Evolutionary conservation across 2,888 invertebrate genomes (phyloP).

Genomic region (Drosophila paramelanica): DNA sequence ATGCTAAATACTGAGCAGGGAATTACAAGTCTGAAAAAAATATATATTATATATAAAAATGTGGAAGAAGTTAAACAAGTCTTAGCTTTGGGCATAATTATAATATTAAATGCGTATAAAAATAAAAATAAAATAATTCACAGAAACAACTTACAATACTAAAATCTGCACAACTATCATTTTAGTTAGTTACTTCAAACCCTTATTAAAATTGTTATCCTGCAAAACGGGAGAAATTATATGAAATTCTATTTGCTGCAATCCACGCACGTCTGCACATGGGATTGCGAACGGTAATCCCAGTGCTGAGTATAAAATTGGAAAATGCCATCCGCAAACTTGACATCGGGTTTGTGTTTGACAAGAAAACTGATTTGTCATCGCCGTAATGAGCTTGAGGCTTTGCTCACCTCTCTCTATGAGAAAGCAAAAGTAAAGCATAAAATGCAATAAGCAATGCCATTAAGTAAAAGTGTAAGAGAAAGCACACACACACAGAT

Average conservation of each 20-base stretch:
- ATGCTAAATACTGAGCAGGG: not conserved
- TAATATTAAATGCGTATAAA: no score
- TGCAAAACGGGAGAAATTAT: not conserved
- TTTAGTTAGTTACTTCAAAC: not conserved
- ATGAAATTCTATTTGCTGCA: conserved; percentile 21
- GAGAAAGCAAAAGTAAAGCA: conserved; percentile 75
- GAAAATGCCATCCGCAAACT: conserved; percentile 74
- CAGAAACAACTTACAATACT: not conserved
- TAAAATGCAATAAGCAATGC: conserved; percentile 73
- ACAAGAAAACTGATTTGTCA: conserved; percentile 81
- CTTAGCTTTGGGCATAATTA: no score
- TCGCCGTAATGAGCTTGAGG: conserved; percentile 75
- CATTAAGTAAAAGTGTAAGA: conserved; percentile 69
- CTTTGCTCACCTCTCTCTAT: conserved; percentile 49
- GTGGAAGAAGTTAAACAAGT: no score
- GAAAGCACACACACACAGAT: conserved; percentile 18
- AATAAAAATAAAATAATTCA: not conserved
- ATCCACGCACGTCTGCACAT: conserved; percentile 35
- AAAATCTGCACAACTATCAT: not conserved
- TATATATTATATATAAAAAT: no score
- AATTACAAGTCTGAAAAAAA: no score
- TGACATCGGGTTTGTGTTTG: conserved; percentile 69
- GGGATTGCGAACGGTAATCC: conserved; percentile 39
- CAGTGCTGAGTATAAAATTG: conserved; percentile 59
- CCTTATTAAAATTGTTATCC: conserved; percentile 13